phyloP scores from a whole-genome alignment of 2,113 vertebrate genomes.

The Mola mola region DNA sequence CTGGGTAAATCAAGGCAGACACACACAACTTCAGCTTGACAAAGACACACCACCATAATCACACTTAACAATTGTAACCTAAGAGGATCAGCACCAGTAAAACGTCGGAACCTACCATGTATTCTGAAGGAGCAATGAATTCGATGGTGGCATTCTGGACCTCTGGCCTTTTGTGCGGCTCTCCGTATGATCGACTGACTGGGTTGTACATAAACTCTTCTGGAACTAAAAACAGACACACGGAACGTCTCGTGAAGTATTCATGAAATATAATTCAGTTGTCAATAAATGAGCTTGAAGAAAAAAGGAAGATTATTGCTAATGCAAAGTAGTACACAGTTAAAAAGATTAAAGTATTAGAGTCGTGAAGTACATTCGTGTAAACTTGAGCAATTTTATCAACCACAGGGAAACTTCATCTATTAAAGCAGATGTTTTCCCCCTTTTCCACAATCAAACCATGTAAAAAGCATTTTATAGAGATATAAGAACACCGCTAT shows the following conservation, averaged over 20 bases:
- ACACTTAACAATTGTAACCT: background rate
- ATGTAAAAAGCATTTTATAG: no score
- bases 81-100: background rate
- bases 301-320: background rate
- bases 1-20: constrained; percentile 65
- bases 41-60: background rate
- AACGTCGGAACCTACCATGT: constrained; percentile 85
- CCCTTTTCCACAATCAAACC: no score
- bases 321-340: no score
- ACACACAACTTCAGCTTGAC: background rate
- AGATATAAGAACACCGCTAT: no score
- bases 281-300: background rate
- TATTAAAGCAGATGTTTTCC: no score
- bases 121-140: constrained; percentile 98
- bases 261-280: background rate
- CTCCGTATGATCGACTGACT: constrained; percentile 94
- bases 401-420: no score
- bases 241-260: background rate
- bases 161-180: constrained; percentile 95
- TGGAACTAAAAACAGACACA: constrained; percentile 84
- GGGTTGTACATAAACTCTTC: constrained; percentile 99
- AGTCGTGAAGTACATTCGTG: no score
- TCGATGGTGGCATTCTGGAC: constrained; percentile 97
- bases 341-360: no score
- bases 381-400: no score